Evolutionary conservation across 2,888 invertebrate genomes (phyloP), one percentile per base, ranked within the genome.

Genomic region (Parapristionchus giblindavisi): DNA sequence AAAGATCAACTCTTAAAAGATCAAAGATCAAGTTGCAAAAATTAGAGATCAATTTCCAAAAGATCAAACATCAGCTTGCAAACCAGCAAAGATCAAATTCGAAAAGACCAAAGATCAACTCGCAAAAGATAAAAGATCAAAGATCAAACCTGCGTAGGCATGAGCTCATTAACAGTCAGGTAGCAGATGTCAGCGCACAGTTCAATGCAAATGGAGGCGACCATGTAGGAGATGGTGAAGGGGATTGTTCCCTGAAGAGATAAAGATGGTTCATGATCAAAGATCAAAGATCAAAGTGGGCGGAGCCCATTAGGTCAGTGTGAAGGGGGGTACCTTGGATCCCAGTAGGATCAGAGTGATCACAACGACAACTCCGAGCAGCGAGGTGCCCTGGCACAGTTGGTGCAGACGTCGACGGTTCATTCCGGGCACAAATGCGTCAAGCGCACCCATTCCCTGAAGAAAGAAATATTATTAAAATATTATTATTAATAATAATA

Each of bases 61-160:
- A n/a, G n/a, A n/a, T n/a, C n/a, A n/a, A n/a, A n/a, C n/a, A n/a
- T n/a, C n/a, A n/a, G n/a, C n/a, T n/a, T n/a, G n/a, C n/a, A n/a
- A n/a, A n/a, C n/a, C n/a, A n/a, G n/a, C n/a, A n/a, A n/a, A n/a
- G n/a, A n/a, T n/a, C n/a, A n/a, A n/a, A n/a, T n/a, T n/a, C n/a
- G n/a, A n/a, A n/a, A n/a, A n/a, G n/a, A n/a, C n/a, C n/a, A n/a
- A n/a, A n/a, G n/a, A n/a, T n/a, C n/a, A n/a, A n/a, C n/a, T n/a
- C n/a, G n/a, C n/a, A n/a, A n/a, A n/a, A n/a, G n/a, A n/a, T n/a
- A n/a, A n/a, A n/a, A n/a, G n/a, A n/a, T n/a, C n/a, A n/a, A n/a
- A n/a, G n/a, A n/a, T n/a, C n/a, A n/a, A n/a, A 66, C 66, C 66
- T 66, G 48, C 27, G 66, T 66, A 48, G 66, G 66, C 66, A 66